phyloP scores from a whole-genome alignment of 2,113 vertebrate genomes.

The Pampusana beccarii region DNA sequence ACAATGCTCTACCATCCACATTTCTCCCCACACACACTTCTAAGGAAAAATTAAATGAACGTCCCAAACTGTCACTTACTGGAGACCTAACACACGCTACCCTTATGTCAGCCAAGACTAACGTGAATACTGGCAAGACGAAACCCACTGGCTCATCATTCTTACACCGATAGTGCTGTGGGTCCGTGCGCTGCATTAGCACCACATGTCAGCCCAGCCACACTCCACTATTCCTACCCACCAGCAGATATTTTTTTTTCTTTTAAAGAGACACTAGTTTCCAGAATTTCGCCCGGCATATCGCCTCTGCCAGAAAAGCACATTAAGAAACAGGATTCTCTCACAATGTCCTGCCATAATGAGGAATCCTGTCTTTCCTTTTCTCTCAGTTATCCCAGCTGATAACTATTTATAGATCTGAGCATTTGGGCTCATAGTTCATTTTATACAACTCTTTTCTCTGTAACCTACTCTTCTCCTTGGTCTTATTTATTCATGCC shows the following conservation, averaged over 20 bases:
- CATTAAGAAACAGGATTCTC: not conserved
- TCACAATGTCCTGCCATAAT: accelerated
- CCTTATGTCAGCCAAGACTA: conserved; percentile 4
- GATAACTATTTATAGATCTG: not conserved
- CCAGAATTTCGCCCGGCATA: not conserved
- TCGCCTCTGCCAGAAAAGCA: not conserved
- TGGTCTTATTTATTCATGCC: not conserved
- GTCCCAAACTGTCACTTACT: not conserved
- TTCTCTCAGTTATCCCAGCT: not conserved
- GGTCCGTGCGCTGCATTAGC: conserved; percentile 33
- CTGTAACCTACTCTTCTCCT: not conserved
- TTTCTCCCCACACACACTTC: not conserved
- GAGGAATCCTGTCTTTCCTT: not conserved
- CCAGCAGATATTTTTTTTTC: not conserved
- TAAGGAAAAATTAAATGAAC: not conserved
- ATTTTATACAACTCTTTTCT: not conserved
- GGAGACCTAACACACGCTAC: not conserved
- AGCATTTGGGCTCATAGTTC: not conserved
- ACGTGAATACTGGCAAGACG: conserved; percentile 35
- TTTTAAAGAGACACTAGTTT: conserved; percentile 43
- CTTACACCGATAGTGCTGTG: conserved; percentile 44
- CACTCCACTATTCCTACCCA: conserved; percentile 58
- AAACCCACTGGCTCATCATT: conserved; percentile 59
- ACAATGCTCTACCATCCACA: conserved; percentile 15
- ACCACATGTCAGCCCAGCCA: conserved; percentile 63